These are phyloP conservation scores for Saxidomus purpurata DNA, from an alignment of 1,140 invertebrate species.

Conservation along the genomic window DNA sequence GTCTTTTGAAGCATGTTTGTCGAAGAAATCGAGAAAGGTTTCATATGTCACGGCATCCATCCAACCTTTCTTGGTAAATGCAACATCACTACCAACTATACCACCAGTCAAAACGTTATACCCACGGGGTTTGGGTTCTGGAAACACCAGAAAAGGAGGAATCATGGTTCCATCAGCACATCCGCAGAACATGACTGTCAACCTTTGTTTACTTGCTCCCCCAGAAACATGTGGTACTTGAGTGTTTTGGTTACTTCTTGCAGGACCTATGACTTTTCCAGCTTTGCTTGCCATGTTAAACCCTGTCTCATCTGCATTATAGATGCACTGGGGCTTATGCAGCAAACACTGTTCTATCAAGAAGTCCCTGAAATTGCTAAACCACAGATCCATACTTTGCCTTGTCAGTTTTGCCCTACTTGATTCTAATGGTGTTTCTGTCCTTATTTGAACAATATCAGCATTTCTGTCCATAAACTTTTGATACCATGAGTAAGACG, in stretches of 20 bases:
- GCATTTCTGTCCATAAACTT: slow-evolving; percentile 13
- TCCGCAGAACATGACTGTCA: slow-evolving; percentile 26
- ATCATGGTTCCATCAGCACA: slow-evolving; percentile 39
- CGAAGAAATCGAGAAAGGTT: slow-evolving; percentile 61
- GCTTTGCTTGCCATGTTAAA: slow-evolving; percentile 20
- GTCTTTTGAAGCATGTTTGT: slow-evolving; percentile 60
- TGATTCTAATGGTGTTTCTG: slow-evolving; percentile 33
- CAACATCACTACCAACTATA: slow-evolving; percentile 11
- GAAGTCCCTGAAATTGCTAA: slow-evolving; percentile 13
- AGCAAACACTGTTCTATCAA: slow-evolving; percentile 6
- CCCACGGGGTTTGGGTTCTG: neutral
- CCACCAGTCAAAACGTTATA: neutral
- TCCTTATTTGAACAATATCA: slow-evolving; percentile 30
- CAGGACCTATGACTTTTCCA: slow-evolving; percentile 41
- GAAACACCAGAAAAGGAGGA: slow-evolving; percentile 21
- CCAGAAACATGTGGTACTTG: slow-evolving; percentile 27
- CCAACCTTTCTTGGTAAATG: slow-evolving; percentile 65
- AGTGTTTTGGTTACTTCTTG: slow-evolving; percentile 36
- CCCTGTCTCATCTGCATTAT: slow-evolving; percentile 43
- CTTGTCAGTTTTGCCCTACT: slow-evolving; percentile 23
- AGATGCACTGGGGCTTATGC: slow-evolving; percentile 22
- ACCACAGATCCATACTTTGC: neutral
- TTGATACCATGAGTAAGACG: neutral
- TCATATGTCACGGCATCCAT: slow-evolving; percentile 53
- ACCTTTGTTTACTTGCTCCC: neutral